Evolutionary conservation across 1,140 invertebrate genomes (phyloP).

Genomic region (Stegodyphus dumicola): DNA sequence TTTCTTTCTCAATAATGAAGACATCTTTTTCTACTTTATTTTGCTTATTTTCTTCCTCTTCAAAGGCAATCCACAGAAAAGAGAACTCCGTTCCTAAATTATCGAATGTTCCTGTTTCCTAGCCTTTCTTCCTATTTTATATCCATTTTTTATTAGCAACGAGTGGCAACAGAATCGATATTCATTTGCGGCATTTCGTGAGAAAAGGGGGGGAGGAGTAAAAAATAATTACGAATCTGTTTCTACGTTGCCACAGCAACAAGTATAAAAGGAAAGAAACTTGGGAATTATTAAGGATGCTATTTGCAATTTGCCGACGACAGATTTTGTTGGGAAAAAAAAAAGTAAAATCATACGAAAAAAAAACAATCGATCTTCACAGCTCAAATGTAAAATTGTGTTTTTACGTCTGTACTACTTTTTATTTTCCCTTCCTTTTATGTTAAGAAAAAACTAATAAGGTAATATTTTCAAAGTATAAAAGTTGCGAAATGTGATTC

Average conservation of each 20-base stretch:
- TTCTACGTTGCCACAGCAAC: conserved; percentile 39
- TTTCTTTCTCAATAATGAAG: conserved; percentile 10
- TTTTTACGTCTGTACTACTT: too few species aligned
- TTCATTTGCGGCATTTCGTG: conserved; percentile 37
- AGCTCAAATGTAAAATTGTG: too few species aligned
- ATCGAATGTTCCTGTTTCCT: conserved; percentile 10
- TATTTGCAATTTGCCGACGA: conserved; percentile 3
- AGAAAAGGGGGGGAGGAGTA: not conserved
- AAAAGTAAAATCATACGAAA: too few species aligned
- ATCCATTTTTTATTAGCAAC: conserved; percentile 39
- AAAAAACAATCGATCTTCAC: too few species aligned
- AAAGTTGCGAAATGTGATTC: too few species aligned
- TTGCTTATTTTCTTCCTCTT: conserved; percentile 15
- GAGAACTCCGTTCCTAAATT: conserved; percentile 34
- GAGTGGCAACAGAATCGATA: conserved; percentile 46
- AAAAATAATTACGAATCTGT: conserved; percentile 36
- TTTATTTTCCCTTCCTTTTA: too few species aligned
- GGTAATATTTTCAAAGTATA: too few species aligned
- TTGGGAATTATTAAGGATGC: conserved; percentile 24
- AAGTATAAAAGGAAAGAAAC: conserved; percentile 24
- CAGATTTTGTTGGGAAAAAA: not conserved
- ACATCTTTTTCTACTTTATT: conserved; percentile 5
- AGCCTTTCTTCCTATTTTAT: conserved; percentile 1
- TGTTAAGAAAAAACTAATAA: too few species aligned
- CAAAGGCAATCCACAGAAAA: conserved; percentile 1